Evolutionary conservation across 1,140 invertebrate species (phyloP), one percentile per base, ranked within the genome.

Genomic region (Temnothorax longispinosus): DNA sequence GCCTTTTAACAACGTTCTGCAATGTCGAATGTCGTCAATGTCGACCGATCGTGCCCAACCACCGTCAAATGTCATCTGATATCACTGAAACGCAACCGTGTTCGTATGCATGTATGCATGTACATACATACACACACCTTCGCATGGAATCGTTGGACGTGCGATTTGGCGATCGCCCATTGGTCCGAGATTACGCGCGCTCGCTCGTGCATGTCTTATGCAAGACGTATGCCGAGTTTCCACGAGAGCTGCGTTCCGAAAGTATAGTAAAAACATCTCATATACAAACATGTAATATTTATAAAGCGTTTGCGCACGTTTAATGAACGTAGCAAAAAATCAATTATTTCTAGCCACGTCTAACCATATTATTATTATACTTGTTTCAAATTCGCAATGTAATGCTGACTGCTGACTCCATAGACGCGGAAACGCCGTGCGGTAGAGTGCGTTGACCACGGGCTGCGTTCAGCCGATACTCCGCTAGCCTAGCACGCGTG

Each of bases 131-230:
- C 15, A 8, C 1, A 32, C 81, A 60, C 84, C 75, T 62, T 86
- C 69, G 74, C 44, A 54, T 35, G 52, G 52, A 35, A 47, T 52
- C 82, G 87, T 78, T 52, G 69, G 71, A 88, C 60, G 67, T 75
- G 80, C 64, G 56, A 90, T 90, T 75, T 90, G 89, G 89, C 89
- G 76, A 88, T 56, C 75, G 78, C 35, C 50, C 81, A 90, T 90
- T 90, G 89, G 89, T 18, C 50, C 62, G 15, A 86, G 89, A 90
- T 90, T 88, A 90, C 75, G 54, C 67, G 52, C 41, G 47, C 60
- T 13, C 21, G 32, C 27, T 8, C 56, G 27, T 41, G 47, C 50
- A 35, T 8, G 11, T 18, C n/a, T 13, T 44, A 21, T 47, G n/a
- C 13, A 32, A 72, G 21, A 27, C 21, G 21, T 60, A 27, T 27